Evolutionary conservation across 2,113 vertebrate genomes (phyloP), one percentile per base, ranked within the genome.

Genomic region (Dasyornis broadbenti): DNA sequence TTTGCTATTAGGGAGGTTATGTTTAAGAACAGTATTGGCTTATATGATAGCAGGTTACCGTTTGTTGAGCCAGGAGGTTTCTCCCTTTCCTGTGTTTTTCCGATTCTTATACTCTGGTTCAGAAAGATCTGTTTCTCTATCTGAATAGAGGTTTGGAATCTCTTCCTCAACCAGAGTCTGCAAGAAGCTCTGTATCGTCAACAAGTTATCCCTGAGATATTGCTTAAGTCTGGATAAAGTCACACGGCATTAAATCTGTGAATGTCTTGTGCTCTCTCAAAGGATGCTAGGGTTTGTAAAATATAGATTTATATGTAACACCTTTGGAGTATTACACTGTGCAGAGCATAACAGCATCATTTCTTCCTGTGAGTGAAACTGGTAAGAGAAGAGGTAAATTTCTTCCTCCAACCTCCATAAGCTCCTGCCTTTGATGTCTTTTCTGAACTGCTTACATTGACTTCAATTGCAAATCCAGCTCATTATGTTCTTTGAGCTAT

Each of bases 381-480:
- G 8, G 6, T 60, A 37, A 56, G 28, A 79, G 78, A 81, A 83
- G 76, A 72, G 24, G 42, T 31, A 94, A 69, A 85, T 68, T 68
- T 28, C 37, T 68, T 76, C 15, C 49, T 82, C 37, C n/a, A 23
- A 23, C 63, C 27, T 61, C 35, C n/a, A 49, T 76, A 71, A 82
- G 35, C 40, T 59, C 16, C 33, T 70, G 70, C 33, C 49, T 95
- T 82, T 71, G 61, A 82, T 82, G 26, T 72, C 20, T 72, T 64
- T 40, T 56, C 82, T 84, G 47, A 93, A 42, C 40, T 71, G 59
- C 40, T 93, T 82, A 37, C 10, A 16, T 4, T 60, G 22, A 68
- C 47, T 95, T 84, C 57, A 82, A 31, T n/a, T 71, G 57, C 26
- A 87, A 60, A 76, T 69, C n/a, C 53, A 76, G 37, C 37, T 91